Evolutionary conservation across 2,797 vertebrate species (phyloP).

Genomic region (Chiloscyllium punctatum): DNA sequence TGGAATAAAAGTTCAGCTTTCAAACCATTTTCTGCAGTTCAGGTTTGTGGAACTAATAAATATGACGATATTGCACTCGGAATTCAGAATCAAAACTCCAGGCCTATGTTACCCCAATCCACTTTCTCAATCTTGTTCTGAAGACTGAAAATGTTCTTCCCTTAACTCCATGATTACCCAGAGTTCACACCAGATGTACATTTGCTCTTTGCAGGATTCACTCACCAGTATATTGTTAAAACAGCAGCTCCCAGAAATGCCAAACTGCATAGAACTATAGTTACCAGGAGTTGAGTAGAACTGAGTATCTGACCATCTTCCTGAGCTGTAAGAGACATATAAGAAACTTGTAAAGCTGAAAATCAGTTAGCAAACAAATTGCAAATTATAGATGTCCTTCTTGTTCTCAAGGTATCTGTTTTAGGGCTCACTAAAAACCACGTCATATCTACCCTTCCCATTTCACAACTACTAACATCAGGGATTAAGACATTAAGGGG

Average conservation of each 20-base stretch:
- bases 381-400: neutral
- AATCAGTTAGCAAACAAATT: neutral
- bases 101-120: neutral
- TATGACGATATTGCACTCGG: too few relatives aligned
- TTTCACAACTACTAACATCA: neutral
- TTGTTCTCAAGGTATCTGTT: neutral
- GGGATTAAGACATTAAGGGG: neutral
- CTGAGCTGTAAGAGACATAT: neutral
- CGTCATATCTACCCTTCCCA: neutral
- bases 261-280: neutral
- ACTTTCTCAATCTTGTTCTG: neutral
- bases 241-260: neutral
- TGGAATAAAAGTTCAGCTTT: too few relatives aligned
- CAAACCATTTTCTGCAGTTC: too few relatives aligned
- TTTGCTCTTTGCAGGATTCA: neutral
- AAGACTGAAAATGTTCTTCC: neutral
- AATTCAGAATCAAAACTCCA: too few relatives aligned
- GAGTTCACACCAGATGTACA: neutral
- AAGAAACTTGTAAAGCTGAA: neutral
- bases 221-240: slow-evolving; percentile 17
- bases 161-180: neutral
- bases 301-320: neutral
- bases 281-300: neutral
- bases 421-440: neutral
- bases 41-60: too few relatives aligned